Evolutionary conservation across 2,888 invertebrate species (phyloP).

Genomic region (Amphiduros pacificus): DNA sequence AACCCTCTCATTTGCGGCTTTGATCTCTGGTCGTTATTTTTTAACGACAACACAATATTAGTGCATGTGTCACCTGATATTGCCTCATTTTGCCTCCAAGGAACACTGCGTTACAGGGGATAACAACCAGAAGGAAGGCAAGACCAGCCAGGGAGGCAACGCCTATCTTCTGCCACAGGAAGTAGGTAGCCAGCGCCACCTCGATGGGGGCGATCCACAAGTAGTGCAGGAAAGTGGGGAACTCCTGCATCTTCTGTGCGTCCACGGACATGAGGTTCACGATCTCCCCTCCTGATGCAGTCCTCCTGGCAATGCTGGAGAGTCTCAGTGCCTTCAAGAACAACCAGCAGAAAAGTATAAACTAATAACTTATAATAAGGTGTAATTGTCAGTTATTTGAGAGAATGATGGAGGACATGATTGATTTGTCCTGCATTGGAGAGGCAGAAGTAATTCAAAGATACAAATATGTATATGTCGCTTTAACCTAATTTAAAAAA

Average conservation of each 20-base stretch:
- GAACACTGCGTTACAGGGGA: constrained; percentile 18
- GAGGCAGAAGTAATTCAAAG: no score
- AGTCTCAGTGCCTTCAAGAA: constrained; percentile 13
- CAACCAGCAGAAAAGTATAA: neutral
- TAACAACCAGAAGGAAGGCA: constrained; percentile 11
- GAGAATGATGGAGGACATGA: no score
- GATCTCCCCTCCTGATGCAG: constrained; percentile 69
- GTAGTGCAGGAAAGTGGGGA: constrained; percentile 16
- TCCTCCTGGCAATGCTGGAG: constrained; percentile 75
- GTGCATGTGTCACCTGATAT: constrained; percentile 3
- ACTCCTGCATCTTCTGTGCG: constrained; percentile 25
- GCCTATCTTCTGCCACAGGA: constrained; percentile 25
- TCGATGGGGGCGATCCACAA: constrained; percentile 13
- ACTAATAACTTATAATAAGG: no score
- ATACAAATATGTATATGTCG: no score
- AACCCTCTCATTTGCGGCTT: neutral
- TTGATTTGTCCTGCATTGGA: no score
- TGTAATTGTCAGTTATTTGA: no score
- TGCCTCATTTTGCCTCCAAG: constrained; percentile 11
- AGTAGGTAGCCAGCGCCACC: constrained; percentile 12
- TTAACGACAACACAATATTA: neutral
- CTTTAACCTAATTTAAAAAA: no score
- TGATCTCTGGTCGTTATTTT: neutral
- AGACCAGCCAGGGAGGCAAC: constrained; percentile 20
- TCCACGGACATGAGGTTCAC: constrained; percentile 24